Percentiles rank a stretch among this genome's conserved stretches.
These are phyloP conservation scores for Amia ocellicauda DNA, from an alignment of 2,113 vertebrate genomes.

Conservation along the genomic window DNA sequence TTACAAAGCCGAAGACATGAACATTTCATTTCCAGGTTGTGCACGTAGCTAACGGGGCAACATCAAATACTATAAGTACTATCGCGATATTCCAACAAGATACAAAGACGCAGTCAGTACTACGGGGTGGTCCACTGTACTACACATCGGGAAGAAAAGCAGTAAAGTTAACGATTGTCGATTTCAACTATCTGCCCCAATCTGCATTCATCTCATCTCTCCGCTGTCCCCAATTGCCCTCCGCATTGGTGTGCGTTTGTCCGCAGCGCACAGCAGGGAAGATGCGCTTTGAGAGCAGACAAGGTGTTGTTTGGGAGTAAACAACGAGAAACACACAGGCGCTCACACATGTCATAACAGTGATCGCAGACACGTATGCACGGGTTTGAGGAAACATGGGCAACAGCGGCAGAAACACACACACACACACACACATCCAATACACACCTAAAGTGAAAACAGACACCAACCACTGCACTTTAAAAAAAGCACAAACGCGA, in stretches of 20 bases:
- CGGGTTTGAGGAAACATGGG: constrained; percentile 1
- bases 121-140: too few relatives aligned
- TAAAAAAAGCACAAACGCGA: constrained; percentile 14
- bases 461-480: too few relatives aligned
- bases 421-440: constrained; percentile 12
- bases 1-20: too few relatives aligned
- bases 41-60: too few relatives aligned
- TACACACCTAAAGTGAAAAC: too few relatives aligned
- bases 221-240: constrained; percentile 46
- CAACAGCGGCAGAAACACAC: constrained; percentile 11
- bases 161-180: too few relatives aligned
- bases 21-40: too few relatives aligned
- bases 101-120: too few relatives aligned
- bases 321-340: constrained; percentile 29
- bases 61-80: too few relatives aligned
- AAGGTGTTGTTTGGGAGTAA: constrained; percentile 38
- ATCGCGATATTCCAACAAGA: too few relatives aligned
- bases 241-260: constrained; percentile 22
- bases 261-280: not conserved
- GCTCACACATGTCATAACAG: constrained; percentile 19
- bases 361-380: constrained; percentile 14
- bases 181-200: not conserved
- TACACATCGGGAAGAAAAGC: too few relatives aligned
- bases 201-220: not conserved
- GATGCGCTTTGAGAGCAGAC: constrained; percentile 12